Evolutionary conservation across 2,797 vertebrate genomes (phyloP).

Genomic region (Allochrocebus solatus): DNA sequence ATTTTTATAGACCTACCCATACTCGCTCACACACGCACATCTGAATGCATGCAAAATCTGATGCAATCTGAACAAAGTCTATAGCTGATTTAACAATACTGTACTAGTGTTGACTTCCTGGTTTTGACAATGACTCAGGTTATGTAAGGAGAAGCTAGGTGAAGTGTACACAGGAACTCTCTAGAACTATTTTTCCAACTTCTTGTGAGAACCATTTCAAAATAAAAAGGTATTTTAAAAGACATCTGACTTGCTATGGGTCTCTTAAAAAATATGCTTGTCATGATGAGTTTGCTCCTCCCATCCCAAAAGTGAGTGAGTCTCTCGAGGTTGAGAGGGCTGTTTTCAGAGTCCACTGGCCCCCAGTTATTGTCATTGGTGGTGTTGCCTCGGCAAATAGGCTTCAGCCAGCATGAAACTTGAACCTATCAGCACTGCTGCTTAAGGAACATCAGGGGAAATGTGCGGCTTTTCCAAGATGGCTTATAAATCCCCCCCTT

Average conservation of each 20-base stretch:
- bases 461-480: neutral
- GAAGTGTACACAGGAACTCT: neutral
- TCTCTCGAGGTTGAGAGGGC: neutral
- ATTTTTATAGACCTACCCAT: neutral
- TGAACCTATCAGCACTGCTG: neutral
- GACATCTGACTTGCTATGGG: neutral
- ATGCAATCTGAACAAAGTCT: neutral
- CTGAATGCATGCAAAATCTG: neutral
- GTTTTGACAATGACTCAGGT: neutral
- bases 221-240: constrained; percentile 37
- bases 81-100: neutral
- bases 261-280: neutral
- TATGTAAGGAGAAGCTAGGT: neutral
- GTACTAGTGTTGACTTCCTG: neutral
- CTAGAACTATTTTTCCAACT: neutral
- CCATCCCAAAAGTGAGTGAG: neutral
- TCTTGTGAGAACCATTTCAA: neutral
- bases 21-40: too few species aligned
- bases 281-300: neutral
- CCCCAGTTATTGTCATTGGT: neutral
- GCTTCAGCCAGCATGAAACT: neutral
- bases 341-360: neutral
- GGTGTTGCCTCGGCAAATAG: neutral
- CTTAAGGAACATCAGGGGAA: neutral
- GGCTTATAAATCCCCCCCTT: neutral